Evolutionary conservation across 2,113 vertebrate species (phyloP).

Genomic region (Ibidorhyncha struthersii): DNA sequence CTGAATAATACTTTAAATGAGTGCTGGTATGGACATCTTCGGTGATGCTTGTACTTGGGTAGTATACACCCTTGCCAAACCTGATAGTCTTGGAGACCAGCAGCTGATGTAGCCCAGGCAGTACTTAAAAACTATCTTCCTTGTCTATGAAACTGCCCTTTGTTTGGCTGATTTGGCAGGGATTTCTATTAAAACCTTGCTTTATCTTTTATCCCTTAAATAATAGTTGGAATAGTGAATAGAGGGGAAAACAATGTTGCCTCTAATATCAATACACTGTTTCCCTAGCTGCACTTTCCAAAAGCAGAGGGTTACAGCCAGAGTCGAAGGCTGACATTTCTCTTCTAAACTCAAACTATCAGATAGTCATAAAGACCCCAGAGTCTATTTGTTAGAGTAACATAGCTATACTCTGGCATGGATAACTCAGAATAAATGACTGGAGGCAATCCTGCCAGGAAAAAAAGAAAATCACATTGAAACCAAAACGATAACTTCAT

Average conservation of each 20-base stretch:
- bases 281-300: neutral
- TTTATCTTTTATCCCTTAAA: neutral
- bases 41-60: neutral
- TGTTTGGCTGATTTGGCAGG: neutral
- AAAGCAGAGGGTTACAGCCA: conserved; percentile 20
- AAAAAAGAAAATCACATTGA: neutral
- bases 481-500: conserved; percentile 14
- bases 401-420: neutral
- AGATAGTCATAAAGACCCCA: neutral
- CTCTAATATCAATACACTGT: neutral
- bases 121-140: neutral
- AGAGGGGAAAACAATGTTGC: neutral
- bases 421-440: neutral
- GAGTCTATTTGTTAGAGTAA: conserved; percentile 1
- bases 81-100: neutral
- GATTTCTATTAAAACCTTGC: neutral
- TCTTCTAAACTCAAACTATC: neutral
- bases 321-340: conserved; percentile 32
- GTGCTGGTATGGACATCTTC: neutral
- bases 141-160: neutral
- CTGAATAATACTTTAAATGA: neutral
- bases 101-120: neutral
- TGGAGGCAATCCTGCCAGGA: neutral
- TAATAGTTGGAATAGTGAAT: neutral
- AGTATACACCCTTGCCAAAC: neutral